These are phyloP conservation scores for Selene dorsalis DNA, from an alignment of 2,797 vertebrate species.

Conservation along the genomic window DNA sequence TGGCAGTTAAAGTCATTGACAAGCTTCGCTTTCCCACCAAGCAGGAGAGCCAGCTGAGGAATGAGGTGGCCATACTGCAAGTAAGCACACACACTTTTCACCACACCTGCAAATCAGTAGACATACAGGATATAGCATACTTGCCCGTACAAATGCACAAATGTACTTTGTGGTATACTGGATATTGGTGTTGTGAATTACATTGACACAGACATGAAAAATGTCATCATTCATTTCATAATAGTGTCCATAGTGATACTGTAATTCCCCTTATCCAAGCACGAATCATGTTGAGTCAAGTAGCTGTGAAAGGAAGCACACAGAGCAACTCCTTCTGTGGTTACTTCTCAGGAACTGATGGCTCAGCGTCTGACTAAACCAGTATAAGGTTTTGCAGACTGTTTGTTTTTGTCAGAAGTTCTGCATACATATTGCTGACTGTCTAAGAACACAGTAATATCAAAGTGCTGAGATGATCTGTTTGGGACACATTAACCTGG, in stretches of 20 bases:
- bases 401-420: background rate
- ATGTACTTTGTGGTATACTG: background rate
- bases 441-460: background rate
- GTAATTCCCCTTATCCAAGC: background rate
- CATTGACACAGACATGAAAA: background rate
- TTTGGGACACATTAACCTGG: background rate
- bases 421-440: background rate
- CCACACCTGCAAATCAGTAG: background rate
- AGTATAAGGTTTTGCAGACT: background rate
- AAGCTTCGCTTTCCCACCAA: constrained; percentile 94
- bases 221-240: background rate
- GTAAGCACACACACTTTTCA: constrained; percentile 69
- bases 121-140: too few species aligned
- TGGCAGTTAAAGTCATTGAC: constrained; percentile 95
- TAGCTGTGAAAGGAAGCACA: constrained; percentile 15
- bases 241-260: background rate
- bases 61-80: constrained; percentile 95
- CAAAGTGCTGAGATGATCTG: background rate
- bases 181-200: background rate
- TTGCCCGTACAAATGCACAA: too few species aligned
- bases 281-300: background rate
- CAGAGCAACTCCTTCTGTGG: background rate
- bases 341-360: background rate
- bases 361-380: constrained; percentile 11
- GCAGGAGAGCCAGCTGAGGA: constrained; percentile 93